Evolutionary conservation across 2,797 vertebrate species (phyloP).

Genomic region (Vipera latastei): DNA sequence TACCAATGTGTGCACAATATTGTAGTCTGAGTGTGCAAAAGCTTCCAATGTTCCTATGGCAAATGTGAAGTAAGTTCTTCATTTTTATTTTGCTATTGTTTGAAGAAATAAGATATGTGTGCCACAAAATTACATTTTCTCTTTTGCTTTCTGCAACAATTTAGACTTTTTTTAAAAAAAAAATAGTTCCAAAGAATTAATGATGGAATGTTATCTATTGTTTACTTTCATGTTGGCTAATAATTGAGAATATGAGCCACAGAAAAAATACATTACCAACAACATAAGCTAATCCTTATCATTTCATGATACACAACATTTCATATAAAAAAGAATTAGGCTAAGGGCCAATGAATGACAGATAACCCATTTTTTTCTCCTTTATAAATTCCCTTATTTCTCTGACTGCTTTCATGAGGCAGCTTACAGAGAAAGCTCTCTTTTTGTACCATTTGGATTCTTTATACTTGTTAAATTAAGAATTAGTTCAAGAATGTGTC

Average conservation of each 20-base stretch:
- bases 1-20: background rate
- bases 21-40: background rate
- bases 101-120: slow-evolving; percentile 47
- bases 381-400: background rate
- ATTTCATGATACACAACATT: slow-evolving; percentile 64
- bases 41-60: background rate
- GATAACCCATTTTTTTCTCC: background rate
- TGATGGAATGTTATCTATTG: slow-evolving; percentile 55
- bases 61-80: slow-evolving; percentile 30
- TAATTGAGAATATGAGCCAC: slow-evolving; percentile 62
- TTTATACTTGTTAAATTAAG: slow-evolving; percentile 58
- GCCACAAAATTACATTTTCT: slow-evolving; percentile 49
- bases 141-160: slow-evolving; percentile 58
- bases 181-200: slow-evolving; percentile 48
- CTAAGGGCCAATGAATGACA: slow-evolving; percentile 61
- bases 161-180: slow-evolving; percentile 44
- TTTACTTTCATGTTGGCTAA: slow-evolving; percentile 60
- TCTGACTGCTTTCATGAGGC: slow-evolving; percentile 38
- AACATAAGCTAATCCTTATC: slow-evolving; percentile 61
- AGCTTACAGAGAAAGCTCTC: slow-evolving; percentile 57
- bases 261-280: slow-evolving; percentile 63
- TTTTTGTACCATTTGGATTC: slow-evolving; percentile 56
- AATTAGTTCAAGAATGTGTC: slow-evolving; percentile 63
- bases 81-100: slow-evolving; percentile 56
- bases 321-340: slow-evolving; percentile 66